Conservation (phyloP, 2,888 invertebrate genomes). For the Pristionchus japonicus region DNA sequence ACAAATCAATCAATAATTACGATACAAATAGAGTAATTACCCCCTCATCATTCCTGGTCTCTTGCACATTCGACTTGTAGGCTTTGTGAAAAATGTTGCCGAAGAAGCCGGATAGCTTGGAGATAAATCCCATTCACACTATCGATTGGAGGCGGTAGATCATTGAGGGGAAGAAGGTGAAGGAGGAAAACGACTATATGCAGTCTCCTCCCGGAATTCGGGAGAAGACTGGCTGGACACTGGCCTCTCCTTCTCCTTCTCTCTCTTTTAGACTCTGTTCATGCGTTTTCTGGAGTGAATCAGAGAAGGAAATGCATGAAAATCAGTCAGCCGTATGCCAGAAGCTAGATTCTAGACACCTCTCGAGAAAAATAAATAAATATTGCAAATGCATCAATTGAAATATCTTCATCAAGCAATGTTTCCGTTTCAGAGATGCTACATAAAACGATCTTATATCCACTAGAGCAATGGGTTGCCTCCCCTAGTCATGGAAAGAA, state of each 20-base stretch:
- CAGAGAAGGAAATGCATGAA: background rate
- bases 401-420: no score
- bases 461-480: no score
- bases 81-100: slow-evolving; percentile 3
- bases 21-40: background rate
- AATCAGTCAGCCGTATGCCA: background rate
- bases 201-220: background rate
- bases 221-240: background rate
- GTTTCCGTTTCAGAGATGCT: no score
- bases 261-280: background rate
- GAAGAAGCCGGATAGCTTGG: background rate
- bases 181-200: background rate
- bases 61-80: background rate
- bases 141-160: background rate
- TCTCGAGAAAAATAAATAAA: background rate
- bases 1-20: background rate
- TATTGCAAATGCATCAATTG: background rate
- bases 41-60: background rate
- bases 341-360: background rate
- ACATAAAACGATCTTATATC: no score
- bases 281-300: slow-evolving; percentile 12
- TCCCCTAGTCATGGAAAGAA: no score
- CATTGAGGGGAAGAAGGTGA: background rate
- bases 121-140: background rate
- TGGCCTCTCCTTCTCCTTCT: background rate